These are phyloP conservation scores for Plectropomus leopardus DNA, from an alignment of 2,113 vertebrate species.

Conservation along the genomic window DNA sequence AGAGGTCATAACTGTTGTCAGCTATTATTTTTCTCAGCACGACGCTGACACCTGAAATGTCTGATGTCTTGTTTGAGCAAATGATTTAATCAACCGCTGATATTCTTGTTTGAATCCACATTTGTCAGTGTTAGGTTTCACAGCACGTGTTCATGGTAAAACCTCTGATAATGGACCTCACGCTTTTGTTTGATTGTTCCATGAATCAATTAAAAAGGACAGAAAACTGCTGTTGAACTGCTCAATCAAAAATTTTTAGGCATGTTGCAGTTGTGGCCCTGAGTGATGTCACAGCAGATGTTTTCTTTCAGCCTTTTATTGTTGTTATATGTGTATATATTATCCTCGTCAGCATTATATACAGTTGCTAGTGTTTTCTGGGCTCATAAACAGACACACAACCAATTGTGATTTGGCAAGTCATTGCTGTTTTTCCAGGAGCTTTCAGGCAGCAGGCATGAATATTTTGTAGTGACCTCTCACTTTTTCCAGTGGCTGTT, in stretches of 20 bases:
- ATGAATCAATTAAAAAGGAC: background rate
- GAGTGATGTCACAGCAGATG: background rate
- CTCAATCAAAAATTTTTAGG: background rate
- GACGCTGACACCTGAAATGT: background rate
- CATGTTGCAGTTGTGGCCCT: background rate
- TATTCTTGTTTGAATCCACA: background rate
- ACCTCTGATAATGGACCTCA: background rate
- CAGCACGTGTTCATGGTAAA: background rate
- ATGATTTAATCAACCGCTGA: background rate
- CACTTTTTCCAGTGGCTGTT: too few species aligned
- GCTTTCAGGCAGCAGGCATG: too few species aligned
- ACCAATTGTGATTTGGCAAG: too few species aligned
- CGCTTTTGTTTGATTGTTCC: background rate
- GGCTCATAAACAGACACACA: background rate
- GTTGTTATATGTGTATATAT: background rate
- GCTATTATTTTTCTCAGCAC: slow-evolving; percentile 1
- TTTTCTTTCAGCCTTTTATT: slow-evolving; percentile 9
- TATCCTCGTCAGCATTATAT: background rate
- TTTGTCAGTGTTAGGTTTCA: background rate
- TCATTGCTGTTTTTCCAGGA: too few species aligned
- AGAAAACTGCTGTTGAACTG: background rate
- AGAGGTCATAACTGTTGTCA: slow-evolving; percentile 47
- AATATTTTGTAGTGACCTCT: too few species aligned
- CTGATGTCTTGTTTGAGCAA: slow-evolving; percentile 12
- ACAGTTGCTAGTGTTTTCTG: background rate